Evolutionary conservation across 2,888 invertebrate species (phyloP).

Genomic region (Apamea epomidion): DNA sequence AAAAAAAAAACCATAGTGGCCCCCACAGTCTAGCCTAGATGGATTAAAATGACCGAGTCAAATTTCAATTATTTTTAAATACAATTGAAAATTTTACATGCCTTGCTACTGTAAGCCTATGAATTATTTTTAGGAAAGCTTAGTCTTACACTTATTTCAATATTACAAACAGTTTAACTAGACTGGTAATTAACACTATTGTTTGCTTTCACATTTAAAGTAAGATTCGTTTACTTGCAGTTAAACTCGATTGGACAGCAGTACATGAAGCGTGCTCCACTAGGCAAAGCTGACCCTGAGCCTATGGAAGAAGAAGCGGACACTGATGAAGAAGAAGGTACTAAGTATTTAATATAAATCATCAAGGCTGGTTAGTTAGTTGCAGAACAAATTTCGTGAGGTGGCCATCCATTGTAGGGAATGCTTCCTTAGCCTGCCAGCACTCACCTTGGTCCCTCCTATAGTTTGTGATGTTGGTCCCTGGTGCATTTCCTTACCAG

Average conservation of each 20-base stretch:
- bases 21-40: background rate
- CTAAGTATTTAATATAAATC: background rate
- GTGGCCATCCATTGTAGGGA: background rate
- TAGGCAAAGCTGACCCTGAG: slow-evolving; percentile 90
- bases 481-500: background rate
- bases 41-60: background rate
- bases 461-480: background rate
- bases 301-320: slow-evolving; percentile 90
- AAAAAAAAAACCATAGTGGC: no score
- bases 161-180: background rate
- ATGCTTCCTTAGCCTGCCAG: background rate
- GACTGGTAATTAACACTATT: no score
- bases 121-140: background rate
- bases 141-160: background rate
- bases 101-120: background rate
- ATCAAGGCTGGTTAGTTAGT: background rate
- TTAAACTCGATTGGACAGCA: slow-evolving; percentile 88
- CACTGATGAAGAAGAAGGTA: slow-evolving; percentile 90
- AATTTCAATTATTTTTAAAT: background rate
- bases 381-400: background rate
- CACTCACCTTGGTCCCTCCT: background rate
- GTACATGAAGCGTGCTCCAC: slow-evolving; percentile 87
- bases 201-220: background rate
- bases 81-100: no score
- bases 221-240: slow-evolving; percentile 70